These are phyloP conservation scores for Brachymystax lenok DNA, from an alignment of 2,797 vertebrate genomes.

Conservation along the genomic window DNA sequence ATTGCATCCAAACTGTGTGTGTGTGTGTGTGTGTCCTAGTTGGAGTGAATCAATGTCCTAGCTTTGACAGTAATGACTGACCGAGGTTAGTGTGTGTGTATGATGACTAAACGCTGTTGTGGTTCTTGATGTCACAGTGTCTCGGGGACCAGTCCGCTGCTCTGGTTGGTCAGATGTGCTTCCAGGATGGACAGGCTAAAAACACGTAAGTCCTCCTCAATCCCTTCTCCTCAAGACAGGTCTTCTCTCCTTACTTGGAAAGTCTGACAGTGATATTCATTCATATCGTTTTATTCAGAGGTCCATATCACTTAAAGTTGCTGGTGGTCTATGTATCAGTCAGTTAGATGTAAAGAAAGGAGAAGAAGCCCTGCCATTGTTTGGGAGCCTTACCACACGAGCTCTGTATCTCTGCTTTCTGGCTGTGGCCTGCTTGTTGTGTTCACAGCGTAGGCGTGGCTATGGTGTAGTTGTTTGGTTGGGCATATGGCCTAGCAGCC, in stretches of 20 bases:
- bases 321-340: neutral
- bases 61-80: neutral
- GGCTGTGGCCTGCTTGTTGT: neutral
- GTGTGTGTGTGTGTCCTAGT: neutral
- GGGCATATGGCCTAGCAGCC: neutral
- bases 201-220: conserved; percentile 83
- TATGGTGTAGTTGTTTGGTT: neutral
- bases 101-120: neutral
- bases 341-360: too few species aligned
- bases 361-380: too few species aligned
- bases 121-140: conserved; percentile 5
- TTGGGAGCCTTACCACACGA: neutral
- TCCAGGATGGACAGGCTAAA: conserved; percentile 89
- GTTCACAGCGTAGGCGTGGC: neutral
- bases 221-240: neutral
- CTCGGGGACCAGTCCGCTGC: conserved; percentile 93
- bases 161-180: conserved; percentile 94
- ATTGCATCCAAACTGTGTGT: too few species aligned
- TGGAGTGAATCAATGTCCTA: neutral
- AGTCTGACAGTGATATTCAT: too few species aligned
- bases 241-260: neutral
- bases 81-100: neutral
- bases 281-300: too few species aligned
- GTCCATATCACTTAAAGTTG: too few species aligned
- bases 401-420: neutral